phyloP scores from a whole-genome alignment of 2,797 vertebrate genomes.

The Pangasius krempfi region DNA sequence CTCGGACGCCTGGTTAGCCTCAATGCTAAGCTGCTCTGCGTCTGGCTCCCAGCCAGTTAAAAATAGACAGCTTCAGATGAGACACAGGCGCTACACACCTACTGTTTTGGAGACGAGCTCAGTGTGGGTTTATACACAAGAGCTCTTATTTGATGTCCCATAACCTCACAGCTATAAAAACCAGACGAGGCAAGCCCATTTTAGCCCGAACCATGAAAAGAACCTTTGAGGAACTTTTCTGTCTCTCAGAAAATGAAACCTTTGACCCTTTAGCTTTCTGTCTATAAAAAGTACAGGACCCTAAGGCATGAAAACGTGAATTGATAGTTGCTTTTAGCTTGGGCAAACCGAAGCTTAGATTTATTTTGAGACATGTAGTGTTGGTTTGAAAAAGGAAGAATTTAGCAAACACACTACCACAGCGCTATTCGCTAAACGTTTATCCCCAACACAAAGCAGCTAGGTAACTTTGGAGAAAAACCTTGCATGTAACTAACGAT shows the following conservation, averaged over 20 bases:
- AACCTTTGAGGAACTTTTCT: constrained; percentile 27
- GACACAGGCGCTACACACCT: constrained; percentile 33
- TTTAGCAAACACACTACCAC: background rate
- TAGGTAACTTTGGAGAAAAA: background rate
- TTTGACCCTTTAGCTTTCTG: constrained; percentile 25
- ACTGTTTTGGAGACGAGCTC: constrained; percentile 54
- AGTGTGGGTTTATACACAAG: constrained; percentile 33
- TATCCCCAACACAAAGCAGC: constrained; percentile 2
- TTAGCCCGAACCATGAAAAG: constrained; percentile 32
- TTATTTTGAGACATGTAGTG: background rate
- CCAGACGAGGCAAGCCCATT: constrained; percentile 23
- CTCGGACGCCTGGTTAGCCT: constrained; percentile 32
- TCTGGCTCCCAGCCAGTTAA: constrained; percentile 38
- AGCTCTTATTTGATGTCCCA: constrained; percentile 38
- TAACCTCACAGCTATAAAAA: constrained; percentile 32
- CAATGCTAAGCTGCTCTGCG: constrained; percentile 46
- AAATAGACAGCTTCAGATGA: constrained; percentile 37
- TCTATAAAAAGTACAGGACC: constrained; percentile 29
- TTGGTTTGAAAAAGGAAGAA: constrained; percentile 1
- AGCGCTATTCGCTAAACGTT: background rate
- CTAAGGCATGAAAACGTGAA: constrained; percentile 12
- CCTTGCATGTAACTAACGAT: background rate
- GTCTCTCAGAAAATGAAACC: constrained; percentile 21
- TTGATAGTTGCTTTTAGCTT: constrained; percentile 12
- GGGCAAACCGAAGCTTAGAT: background rate